These are phyloP conservation scores for Helicoverpa armigera DNA, from an alignment of 1,140 invertebrate genomes.

Conservation along the genomic window DNA sequence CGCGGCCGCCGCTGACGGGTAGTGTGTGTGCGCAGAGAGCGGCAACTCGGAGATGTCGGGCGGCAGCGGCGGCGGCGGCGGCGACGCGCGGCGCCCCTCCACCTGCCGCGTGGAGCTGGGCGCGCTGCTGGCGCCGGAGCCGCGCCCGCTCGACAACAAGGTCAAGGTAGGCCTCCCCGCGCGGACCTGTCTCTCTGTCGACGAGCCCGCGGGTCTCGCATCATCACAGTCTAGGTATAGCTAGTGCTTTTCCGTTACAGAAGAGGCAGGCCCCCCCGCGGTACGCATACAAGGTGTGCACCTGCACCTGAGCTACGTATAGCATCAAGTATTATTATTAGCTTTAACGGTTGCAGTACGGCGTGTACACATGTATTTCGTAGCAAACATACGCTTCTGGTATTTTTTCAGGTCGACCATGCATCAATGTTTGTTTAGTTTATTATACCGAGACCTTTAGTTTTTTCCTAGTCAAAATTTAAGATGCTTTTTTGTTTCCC, in stretches of 20 bases:
- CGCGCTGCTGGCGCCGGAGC: slow-evolving; percentile 82
- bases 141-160: slow-evolving; percentile 83
- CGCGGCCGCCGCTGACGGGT: slow-evolving; percentile 53
- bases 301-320: slow-evolving; percentile 33
- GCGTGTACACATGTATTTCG: background rate
- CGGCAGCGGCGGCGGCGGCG: slow-evolving; percentile 67
- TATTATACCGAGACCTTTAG: background rate
- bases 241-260: background rate
- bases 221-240: slow-evolving; percentile 12
- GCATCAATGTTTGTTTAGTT: background rate
- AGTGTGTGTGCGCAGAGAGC: slow-evolving; percentile 74
- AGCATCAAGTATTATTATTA: slow-evolving; percentile 31
- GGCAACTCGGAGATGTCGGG: slow-evolving; percentile 78
- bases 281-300: slow-evolving; percentile 41
- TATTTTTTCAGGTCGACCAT: slow-evolving; percentile 28
- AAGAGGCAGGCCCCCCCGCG: slow-evolving; percentile 19
- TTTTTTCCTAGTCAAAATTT: background rate
- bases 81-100: slow-evolving; percentile 74
- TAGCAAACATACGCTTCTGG: slow-evolving; percentile 20
- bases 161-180: slow-evolving; percentile 73
- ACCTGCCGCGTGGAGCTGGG: slow-evolving; percentile 84
- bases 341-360: slow-evolving; percentile 25
- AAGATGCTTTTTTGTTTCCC: slow-evolving; percentile 38
- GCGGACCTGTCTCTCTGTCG: background rate
- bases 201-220: background rate